Percentiles rank a stretch among this genome's conserved stretches.
phyloP scores from a whole-genome alignment of 2,113 vertebrate species.

The Pygoscelis adeliae region DNA sequence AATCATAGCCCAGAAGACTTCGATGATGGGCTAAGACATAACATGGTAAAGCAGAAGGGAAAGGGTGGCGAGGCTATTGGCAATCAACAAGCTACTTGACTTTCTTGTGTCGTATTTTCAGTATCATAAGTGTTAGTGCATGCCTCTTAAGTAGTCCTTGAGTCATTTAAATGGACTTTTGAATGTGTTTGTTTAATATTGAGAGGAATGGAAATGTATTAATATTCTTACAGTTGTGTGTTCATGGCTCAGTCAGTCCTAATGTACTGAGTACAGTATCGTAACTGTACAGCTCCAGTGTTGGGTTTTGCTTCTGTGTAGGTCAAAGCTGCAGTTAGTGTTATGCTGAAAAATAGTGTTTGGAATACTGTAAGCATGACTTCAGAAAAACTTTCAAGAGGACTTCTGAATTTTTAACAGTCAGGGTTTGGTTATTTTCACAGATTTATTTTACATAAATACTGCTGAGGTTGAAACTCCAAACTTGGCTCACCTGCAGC shows the following conservation, averaged over 20 bases:
- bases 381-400: background rate
- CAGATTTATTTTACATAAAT: slow-evolving; percentile 38
- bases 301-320: background rate
- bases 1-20: background rate
- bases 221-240: background rate
- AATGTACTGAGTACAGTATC: background rate
- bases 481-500: background rate
- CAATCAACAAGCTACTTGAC: background rate
- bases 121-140: background rate
- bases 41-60: background rate
- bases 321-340: background rate
- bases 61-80: background rate
- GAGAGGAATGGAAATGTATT: background rate
- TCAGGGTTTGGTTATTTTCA: background rate
- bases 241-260: background rate
- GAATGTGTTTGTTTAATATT: background rate
- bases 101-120: background rate
- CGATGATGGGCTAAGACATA: background rate
- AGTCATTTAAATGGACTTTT: background rate
- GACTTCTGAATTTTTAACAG: background rate
- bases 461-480: background rate
- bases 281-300: background rate
- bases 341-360: background rate
- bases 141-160: background rate
- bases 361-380: background rate